Conservation (phyloP, 2,113 vertebrate species). For the Triplophysa dalaica region DNA sequence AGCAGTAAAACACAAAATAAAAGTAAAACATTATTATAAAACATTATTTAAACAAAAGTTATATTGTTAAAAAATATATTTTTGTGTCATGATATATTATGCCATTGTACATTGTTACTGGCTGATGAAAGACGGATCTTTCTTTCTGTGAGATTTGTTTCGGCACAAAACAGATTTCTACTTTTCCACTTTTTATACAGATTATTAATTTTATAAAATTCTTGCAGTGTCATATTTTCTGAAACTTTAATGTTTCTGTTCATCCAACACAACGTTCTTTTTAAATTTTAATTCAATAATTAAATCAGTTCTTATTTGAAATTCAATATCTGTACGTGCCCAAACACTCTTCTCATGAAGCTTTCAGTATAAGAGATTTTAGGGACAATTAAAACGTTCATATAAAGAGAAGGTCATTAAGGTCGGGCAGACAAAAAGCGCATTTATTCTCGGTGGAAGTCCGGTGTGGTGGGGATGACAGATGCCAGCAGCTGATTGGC, state of each 20-base stretch:
- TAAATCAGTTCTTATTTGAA: background rate
- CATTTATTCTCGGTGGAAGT: slow-evolving; percentile 74
- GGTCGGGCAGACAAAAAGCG: slow-evolving; percentile 74
- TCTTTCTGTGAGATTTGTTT: no score
- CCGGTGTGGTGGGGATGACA: slow-evolving; percentile 76
- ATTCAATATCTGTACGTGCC: background rate
- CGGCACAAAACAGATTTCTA: no score
- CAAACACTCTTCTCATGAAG: background rate
- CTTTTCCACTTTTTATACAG: no score
- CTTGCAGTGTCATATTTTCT: background rate
- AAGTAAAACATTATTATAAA: no score
- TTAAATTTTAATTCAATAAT: background rate
- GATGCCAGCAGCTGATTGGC: slow-evolving; percentile 76
- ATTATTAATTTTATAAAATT: background rate
- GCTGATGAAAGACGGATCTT: no score
- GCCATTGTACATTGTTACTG: no score
- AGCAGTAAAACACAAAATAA: no score
- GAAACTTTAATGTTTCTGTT: background rate
- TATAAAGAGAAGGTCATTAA: slow-evolving; percentile 71
- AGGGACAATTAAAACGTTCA: slow-evolving; percentile 65
- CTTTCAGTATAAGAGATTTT: slow-evolving; percentile 51
- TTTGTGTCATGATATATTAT: no score
- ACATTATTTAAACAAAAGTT: no score
- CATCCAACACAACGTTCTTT: background rate
- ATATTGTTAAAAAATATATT: no score